Evolutionary conservation across 2,888 invertebrate species (phyloP), one percentile per base, ranked within the genome.

Genomic region (Branchipolynoe longqiensis): DNA sequence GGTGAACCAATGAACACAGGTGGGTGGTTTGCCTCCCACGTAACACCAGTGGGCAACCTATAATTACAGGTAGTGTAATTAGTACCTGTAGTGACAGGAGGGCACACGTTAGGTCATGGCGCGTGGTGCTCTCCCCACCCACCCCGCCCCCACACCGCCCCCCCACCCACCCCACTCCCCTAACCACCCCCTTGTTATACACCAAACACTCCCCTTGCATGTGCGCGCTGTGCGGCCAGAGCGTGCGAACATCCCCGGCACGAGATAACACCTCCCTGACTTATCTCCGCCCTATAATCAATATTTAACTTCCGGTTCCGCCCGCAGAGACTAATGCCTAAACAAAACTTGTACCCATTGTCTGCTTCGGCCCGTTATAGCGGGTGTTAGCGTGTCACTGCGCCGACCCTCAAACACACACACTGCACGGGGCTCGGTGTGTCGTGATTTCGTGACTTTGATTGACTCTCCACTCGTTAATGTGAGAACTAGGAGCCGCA

Each of bases 261-360:
- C 62, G 62, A 62, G 12, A 62, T 62, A 25, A 62, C 62, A 62
- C 62, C 31, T 62, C 25, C 22, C 33, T 69, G 69, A 33, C 36
- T 69, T 69, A 69, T 69, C 69, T 69, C 62, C 25, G 22, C 69
- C 69, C 69, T 69, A 69, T 69, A 69, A 69, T 69, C 69, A 69
- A 69, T 69, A 69, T 36, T 69, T 69, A 38, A 69, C 69, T 69
- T 69, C 36, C 18, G 1, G 22, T 58, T 14, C 14, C n/a, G 25
- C 58, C n/a, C n/a, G 12, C 14, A 38, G 69, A 22, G 69, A 14
- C 36, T 69, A 69, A 69, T 69, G 36, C 33, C 69, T 69, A 69
- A 69, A 69, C 36, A 69, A 36, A 69, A 33, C 36, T 69, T 6
- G 12, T 36, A 48, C 12, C 38, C 22, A 69, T 69, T 69, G 69